Evolutionary conservation across 2,888 invertebrate species (phyloP), one percentile per base, ranked within the genome.

Genomic region (Cheilosia grossa): DNA sequence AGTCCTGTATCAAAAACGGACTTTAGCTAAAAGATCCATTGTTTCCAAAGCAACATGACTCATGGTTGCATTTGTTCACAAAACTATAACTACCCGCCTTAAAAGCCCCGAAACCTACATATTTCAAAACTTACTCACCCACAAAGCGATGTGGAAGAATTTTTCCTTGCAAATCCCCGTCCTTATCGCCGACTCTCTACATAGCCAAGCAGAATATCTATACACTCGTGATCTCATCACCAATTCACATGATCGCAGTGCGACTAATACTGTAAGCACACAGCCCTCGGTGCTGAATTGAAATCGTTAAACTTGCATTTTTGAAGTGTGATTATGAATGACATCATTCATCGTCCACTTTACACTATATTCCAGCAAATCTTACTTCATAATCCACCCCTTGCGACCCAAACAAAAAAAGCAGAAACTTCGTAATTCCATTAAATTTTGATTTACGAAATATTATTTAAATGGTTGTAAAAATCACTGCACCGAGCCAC

Each of bases 401-500:
- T 30, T 15, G 7, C 9, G 17, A 47, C 1, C 7, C 27, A 17
- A 33, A 30, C 6, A 27, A 56, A 54, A 17, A 17, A 30, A 30
- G 4, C 17, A 37, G 42, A 67, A 27, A 67, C 64, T 42, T 37
- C 17, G 59, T 67, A 75, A 77, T 77, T 77, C 59, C 33, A 69
- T 69, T 69, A 69, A 77, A 61, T 69, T 77, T 77, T 77, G 69
- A 69, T 61, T 69, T 77, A 44, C 19, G 19, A 59, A 67, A 67
- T 58, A 64, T 64, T 13, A 74, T 74, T 66, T 75, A 75, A 58
- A 49, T 47, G 37, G 64, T 56, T 49, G 66, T 67, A 75, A 67
- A 74, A 74, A 64, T 73, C 61, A 33, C 42, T 33, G 54, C 33
- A 42, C 40, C 4, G 21, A 37, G 33, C 30, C n/a, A 17, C 44